Base-by-base conservation (phyloP, 2,888 invertebrate species). In the Molorchus minor region DNA sequence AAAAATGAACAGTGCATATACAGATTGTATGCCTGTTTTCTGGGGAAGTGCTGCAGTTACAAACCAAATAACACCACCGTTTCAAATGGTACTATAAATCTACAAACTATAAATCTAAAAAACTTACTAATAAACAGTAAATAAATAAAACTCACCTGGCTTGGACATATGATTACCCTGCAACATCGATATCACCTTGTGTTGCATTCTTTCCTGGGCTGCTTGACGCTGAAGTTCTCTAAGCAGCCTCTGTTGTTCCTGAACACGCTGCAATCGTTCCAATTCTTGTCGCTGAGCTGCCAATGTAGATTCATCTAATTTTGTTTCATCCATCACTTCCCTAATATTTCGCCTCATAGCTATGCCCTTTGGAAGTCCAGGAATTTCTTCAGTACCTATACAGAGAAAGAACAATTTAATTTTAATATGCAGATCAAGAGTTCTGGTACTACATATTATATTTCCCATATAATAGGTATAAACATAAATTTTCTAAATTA, bases 241-340 rank as follows among this genome's bases (percentile, higher is more conserved):
- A 54, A 93, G 87, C 35, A 93, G 87, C 72, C 90, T 85, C 73
- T 94, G 93, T 71, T 94, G 93, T 70, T 93, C 93, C 75, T 93
- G 93, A 8, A 94, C 92, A 44, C 93, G 83, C 2, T 91, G 87
- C 68, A 93, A 83, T 76, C 94, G 85, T 80, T 97, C 96, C 65
- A 93, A 91, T 83, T 98, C 97, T 78, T 94, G 95, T 25, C 94
- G 84, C 79, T 97, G 97, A 0, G 98, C 98, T 17, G 91, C 91
- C 52, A 96, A 81, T 1, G 97, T 98, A 10, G 94, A 92, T 62
- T 93, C 93, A 77, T 97, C 97, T 63, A 98, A 81, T 76, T 96
- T 93, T 62, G 92, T 93, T 74, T 96, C 96, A 75, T 93, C 92
- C 88, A 96, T 91, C 5, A 97, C 96, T 82, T 96, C 95, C 56